A percentile compares a stretch with the other conserved stretches of the same genome.
These are phyloP conservation scores for Molorchus minor DNA, from an alignment of 2,888 invertebrate species.

Conservation along the genomic window DNA sequence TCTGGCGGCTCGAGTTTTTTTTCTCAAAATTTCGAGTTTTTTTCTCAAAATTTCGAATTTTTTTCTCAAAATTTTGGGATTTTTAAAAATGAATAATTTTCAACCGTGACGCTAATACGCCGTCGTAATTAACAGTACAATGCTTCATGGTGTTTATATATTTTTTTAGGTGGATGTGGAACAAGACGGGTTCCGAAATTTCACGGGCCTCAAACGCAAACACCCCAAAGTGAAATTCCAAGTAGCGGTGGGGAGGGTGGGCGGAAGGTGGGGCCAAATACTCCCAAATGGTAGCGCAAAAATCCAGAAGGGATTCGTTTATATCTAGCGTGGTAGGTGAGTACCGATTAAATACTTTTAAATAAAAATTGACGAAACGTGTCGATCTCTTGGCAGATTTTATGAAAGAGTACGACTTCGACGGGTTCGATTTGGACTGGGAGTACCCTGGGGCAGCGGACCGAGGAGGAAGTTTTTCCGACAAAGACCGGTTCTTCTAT, in stretches of 20 bases:
- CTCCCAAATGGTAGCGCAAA: slow-evolving; percentile 80
- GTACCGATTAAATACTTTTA: slow-evolving; percentile 28
- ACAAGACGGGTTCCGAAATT: slow-evolving; percentile 80
- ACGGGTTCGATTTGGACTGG: slow-evolving; percentile 90
- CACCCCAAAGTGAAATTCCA: slow-evolving; percentile 79
- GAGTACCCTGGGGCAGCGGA: slow-evolving; percentile 91
- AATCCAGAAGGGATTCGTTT: slow-evolving; percentile 74
- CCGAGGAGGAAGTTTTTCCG: slow-evolving; percentile 83
- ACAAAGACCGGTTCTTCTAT: slow-evolving; percentile 84
- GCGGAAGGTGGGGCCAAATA: slow-evolving; percentile 90
- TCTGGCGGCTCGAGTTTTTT: too few species aligned
- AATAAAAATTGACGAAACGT: background rate
- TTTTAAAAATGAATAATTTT: too few species aligned
- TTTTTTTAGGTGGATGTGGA: slow-evolving; percentile 73
- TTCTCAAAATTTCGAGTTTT: too few species aligned
- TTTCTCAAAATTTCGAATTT: too few species aligned
- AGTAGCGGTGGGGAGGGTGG: slow-evolving; percentile 90
- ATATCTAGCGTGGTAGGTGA: slow-evolving; percentile 78
- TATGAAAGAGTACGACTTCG: slow-evolving; percentile 80
- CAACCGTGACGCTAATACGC: too few species aligned
- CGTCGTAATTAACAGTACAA: too few species aligned
- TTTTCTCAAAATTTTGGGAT: too few species aligned
- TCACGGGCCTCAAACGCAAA: slow-evolving; percentile 75
- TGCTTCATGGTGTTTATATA: too few species aligned
- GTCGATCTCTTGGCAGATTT: slow-evolving; percentile 65